phyloP scores from a whole-genome alignment of 1,140 invertebrate species.

The Drosophila mayri region DNA sequence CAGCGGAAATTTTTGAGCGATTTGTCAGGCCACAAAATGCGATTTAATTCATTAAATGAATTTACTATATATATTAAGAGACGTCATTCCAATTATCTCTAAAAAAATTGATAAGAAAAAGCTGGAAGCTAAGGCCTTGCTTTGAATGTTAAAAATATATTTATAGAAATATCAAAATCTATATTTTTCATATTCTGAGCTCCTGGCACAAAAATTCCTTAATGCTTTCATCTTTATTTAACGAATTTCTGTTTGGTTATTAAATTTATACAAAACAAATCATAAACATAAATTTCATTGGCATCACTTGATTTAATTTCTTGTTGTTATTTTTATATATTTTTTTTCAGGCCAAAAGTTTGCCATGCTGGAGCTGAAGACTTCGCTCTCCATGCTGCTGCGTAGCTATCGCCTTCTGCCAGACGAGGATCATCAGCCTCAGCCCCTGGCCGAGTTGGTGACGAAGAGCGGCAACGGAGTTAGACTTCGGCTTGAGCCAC shows the following conservation, averaged over 20 bases:
- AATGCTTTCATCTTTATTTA: background rate
- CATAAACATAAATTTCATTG: no score
- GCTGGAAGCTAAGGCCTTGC: background rate
- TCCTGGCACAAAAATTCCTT: background rate
- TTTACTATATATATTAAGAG: background rate
- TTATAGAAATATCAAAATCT: background rate
- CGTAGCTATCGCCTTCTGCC: slow-evolving; percentile 83
- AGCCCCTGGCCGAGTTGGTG: slow-evolving; percentile 77
- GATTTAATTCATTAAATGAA: background rate
- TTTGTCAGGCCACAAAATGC: background rate
- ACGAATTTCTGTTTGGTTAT: background rate
- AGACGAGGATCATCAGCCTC: slow-evolving; percentile 60
- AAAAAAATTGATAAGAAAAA: slow-evolving; percentile 18
- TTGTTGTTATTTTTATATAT: background rate
- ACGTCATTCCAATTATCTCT: background rate
- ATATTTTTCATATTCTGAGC: background rate
- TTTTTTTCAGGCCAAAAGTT: slow-evolving; percentile 85
- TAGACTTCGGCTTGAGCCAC: slow-evolving; percentile 68
- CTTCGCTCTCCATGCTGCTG: slow-evolving; percentile 79
- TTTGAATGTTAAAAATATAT: background rate
- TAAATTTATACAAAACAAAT: no score
- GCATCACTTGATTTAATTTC: background rate
- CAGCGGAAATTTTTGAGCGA: background rate
- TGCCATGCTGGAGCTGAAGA: slow-evolving; percentile 85
- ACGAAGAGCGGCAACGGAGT: slow-evolving; percentile 85